Evolutionary conservation across 30 jellyfish, hydroid and myxozoan genomes (phyloP).

Genomic region (Hydractinia symbiolongicarpus): DNA sequence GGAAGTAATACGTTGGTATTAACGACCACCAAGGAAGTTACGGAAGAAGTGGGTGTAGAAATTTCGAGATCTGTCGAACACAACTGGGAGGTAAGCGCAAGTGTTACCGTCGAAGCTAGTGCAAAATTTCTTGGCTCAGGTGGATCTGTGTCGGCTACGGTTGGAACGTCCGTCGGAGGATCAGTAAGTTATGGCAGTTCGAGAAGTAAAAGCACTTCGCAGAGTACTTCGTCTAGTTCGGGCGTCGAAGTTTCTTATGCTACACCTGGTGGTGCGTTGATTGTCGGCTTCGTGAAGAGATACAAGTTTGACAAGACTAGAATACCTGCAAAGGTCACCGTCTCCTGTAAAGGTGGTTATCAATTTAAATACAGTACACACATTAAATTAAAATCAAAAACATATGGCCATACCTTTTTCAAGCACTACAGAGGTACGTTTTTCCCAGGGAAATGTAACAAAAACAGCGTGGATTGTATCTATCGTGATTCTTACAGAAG

Average conservation of each 20-base stretch:
- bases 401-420: constrained; percentile 5
- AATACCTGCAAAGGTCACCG: constrained; percentile 11
- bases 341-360: constrained; percentile 8
- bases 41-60: neutral
- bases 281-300: constrained; percentile 20
- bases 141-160: neutral
- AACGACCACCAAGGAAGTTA: neutral
- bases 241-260: neutral
- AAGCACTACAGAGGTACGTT: neutral
- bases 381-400: neutral
- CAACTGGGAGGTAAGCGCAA: neutral
- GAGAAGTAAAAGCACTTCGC: constrained; percentile 1
- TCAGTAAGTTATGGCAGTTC: constrained; percentile 10
- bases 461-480: neutral
- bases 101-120: neutral
- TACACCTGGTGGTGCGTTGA: constrained; percentile 34
- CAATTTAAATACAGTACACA: neutral
- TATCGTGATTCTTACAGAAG: too few relatives aligned
- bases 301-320: constrained; percentile 6
- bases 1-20: neutral
- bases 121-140: neutral
- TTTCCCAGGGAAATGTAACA: neutral
- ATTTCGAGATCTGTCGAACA: neutral
- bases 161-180: constrained; percentile 22
- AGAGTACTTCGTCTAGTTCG: too few relatives aligned